Evolutionary conservation across 2,113 vertebrate genomes (phyloP), one percentile per base, ranked within the genome.

Genomic region (Grus americana): DNA sequence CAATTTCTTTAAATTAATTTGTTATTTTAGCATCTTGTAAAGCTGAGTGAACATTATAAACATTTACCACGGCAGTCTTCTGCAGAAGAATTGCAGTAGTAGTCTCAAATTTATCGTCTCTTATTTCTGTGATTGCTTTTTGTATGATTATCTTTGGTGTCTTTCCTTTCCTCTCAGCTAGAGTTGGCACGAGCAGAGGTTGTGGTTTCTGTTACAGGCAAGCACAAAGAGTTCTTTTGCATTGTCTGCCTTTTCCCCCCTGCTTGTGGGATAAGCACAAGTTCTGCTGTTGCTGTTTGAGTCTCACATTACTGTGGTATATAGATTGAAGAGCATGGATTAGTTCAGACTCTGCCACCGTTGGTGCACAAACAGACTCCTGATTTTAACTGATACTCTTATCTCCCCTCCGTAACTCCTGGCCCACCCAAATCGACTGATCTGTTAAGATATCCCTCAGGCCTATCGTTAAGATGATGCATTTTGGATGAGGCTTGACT

Each of bases 21-120:
- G 58, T 89, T 93, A 70, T 79, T 92, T 46, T 86, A 92, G 30
- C 27, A 27, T 92, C 94, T 96, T 66, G 34, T 89, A 80, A 92
- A 74, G 42, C 62, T 65, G 42, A 55, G 22, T 46, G 49, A 83
- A 75, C 30, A 23, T 49, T 62, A n/a, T 49, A 44, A 75, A 79
- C 36, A 50, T 83, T 44, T 87, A 44, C 40, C 30, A 29, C 44
- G 83, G 27, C 54, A 42, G 15, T 72, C 19, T 57, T 65, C 66
- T 79, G 26, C 26, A 49, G 46, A 79, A 72, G 57, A 86, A 76
- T 54, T 76, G 40, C 30, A 75, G 29, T 20, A 50, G 15, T 38
- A 20, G 20, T 85, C 58, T 95, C 47, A 55, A 34, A 82, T 71
- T 83, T 86, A 65, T 61, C 1, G 1, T 79, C n/a, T 52, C 62